Conservation (phyloP, 2,113 vertebrate species). For the Poeciliopsis occidentalis region DNA sequence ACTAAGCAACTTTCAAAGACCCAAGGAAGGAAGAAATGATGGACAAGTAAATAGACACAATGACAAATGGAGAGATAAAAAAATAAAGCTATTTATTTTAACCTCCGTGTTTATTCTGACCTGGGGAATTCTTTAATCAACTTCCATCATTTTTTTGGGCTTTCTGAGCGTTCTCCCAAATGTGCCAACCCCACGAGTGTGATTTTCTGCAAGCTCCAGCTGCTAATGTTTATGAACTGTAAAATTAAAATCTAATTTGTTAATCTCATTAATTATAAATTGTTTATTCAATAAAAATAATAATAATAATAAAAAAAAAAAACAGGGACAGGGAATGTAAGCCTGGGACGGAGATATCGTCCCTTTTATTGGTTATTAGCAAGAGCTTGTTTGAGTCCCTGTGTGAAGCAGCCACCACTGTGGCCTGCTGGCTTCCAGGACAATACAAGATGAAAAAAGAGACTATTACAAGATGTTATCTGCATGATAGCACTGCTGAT, state of each 20-base stretch:
- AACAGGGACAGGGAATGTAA: neutral
- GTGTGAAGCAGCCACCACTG: conserved; percentile 30
- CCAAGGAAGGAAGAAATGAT: neutral
- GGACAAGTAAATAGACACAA: neutral
- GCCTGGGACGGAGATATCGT: conserved; percentile 29
- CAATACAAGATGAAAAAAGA: conserved; percentile 40
- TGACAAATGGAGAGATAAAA: neutral
- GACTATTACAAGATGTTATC: conserved; percentile 58
- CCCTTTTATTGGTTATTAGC: conserved; percentile 28
- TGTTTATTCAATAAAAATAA: conserved; percentile 16
- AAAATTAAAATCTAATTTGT: conserved; percentile 24
- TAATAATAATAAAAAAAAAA: neutral
- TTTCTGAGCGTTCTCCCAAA: neutral
- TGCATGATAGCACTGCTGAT: conserved; percentile 24
- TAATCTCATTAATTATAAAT: conserved; percentile 34
- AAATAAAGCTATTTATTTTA: neutral
- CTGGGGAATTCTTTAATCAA: neutral
- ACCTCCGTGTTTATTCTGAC: neutral
- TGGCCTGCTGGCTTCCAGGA: conserved; percentile 30
- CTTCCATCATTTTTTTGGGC: neutral
- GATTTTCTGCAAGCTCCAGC: neutral
- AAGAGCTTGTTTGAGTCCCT: conserved; percentile 12
- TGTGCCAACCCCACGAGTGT: neutral
- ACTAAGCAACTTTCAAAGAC: neutral
- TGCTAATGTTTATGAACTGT: conserved; percentile 1